Evolutionary conservation across 1,140 invertebrate genomes (phyloP), one percentile per base, ranked within the genome.

Genomic region (Philopotamus ludificatus): DNA sequence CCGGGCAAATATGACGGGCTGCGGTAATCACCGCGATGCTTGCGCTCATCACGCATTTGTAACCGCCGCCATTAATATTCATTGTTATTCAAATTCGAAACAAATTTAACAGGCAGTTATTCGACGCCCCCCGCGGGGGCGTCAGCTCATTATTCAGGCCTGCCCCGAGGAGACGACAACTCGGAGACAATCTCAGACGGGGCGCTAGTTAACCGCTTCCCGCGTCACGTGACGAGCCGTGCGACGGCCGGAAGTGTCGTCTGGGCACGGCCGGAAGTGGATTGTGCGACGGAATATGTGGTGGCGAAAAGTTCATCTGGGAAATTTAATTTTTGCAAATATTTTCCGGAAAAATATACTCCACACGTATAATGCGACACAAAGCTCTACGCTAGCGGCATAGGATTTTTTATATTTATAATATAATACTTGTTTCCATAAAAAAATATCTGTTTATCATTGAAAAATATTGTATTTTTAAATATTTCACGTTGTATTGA

Each of bases 51-150:
- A 54, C 26, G 51, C 47, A 63, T 55, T 57, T 16, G 42, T 50
- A 65, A 57, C 63, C 18, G 25, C 28, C 57, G 45, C n/a, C 50
- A 68, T 68, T 68, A 68, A 68, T 68, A 68, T 68, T 68, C 67
- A 68, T 68, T 65, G 63, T 68, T 68, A 65, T 68, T 68, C 63
- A 65, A 65, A 65, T 68, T 57, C 55, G 63, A 65, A 65, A 68
- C 60, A 65, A 62, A 68, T 65, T 68, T 68, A 49, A 64, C 62
- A 65, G 62, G 49, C 66, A 59, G 66, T 68, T 68, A 58, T 58
- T 58, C 26, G 39, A 10, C n/a, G 3, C 22, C 47, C 16, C 47
- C 2, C 21, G 51, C 10, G 49, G n/a, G 8, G 51, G 51, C 10
- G 51, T n/a, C 12, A 7, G 16, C 55, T 58, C 55, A 58, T 58